Evolutionary conservation across 2,797 vertebrate genomes (phyloP).

Genomic region (Anableps anableps): DNA sequence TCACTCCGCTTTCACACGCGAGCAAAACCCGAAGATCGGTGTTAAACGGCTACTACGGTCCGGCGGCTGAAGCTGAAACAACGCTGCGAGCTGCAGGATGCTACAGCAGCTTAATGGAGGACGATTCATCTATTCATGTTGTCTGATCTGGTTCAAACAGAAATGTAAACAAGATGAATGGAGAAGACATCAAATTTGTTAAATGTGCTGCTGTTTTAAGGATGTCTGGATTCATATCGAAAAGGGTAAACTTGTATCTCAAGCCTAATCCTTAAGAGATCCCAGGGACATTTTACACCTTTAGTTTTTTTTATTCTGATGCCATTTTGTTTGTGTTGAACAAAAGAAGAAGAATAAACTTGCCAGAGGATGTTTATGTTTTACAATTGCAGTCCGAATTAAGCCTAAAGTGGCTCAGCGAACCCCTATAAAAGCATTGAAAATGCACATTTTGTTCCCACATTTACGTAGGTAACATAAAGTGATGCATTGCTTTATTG

Average conservation of each 20-base stretch:
- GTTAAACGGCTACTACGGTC: not conserved
- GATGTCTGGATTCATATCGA: too few relatives aligned
- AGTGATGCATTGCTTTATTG: not conserved
- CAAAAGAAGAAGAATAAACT: not conserved
- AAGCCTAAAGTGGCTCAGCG: not conserved
- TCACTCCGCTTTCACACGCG: conserved; percentile 15
- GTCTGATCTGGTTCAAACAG: not conserved
- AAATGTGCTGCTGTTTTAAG: too few relatives aligned
- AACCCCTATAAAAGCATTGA: not conserved
- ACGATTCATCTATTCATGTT: not conserved
- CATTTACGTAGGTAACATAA: not conserved
- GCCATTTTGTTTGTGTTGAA: not conserved
- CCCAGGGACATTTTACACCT: not conserved
- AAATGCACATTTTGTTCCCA: not conserved
- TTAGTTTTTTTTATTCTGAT: not conserved
- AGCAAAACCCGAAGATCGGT: not conserved
- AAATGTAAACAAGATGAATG: not conserved
- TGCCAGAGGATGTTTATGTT: not conserved
- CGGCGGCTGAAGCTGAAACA: conserved; percentile 5
- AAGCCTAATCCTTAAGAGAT: not conserved
- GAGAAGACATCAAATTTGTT: not conserved
- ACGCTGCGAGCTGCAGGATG: not conserved
- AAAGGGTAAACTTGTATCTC: not conserved
- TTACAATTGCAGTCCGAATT: not conserved
- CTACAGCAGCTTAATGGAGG: not conserved